Evolutionary conservation across 1,140 invertebrate genomes (phyloP), one percentile per base, ranked within the genome.

Genomic region (Lordiphosa collinella): DNA sequence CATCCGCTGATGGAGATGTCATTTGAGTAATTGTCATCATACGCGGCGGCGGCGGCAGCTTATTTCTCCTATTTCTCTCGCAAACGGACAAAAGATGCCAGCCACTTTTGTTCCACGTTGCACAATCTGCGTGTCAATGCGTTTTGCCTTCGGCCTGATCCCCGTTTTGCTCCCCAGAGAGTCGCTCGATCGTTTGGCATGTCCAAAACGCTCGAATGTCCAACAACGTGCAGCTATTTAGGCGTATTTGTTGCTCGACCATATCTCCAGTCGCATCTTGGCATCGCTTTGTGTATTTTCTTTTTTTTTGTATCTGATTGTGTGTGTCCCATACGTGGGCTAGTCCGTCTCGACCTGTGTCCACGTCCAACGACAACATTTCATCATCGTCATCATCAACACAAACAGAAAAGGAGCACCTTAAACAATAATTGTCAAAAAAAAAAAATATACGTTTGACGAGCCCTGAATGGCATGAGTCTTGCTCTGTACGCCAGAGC

Each of bases 331-430:
- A 57, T 73, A 64, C 61, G 56, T 70, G 46, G 29, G 50, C 55
- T 58, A 57, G 73, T 70, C 64, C 65, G 48, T 55, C 25, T 16
- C 49, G 78, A 82, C 78, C 79, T 84, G 78, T 82, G 78, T 84
- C 79, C 78, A 84, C 79, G 78, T 84, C 64, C 68, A 82, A 74
- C 56, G 78, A 84, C 79, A 84, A 84, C 78, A 84, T 84, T 84
- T 84, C 78, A 85, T 84, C 78, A 82, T 76, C 76, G 51, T 70
- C 54, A 70, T 68, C 55, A 55, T 59, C 52, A n/a, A n/a, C n/a
- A 37, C 47, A 22, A 46, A 55, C 8, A 46, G 56, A 59, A 72
- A 63, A 82, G 62, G 56, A 76, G 78, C 78, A 84, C 68, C 78
- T 65, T 49, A 55, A 84, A 84, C 78, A 84, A 84, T 84, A 84